Evolutionary conservation across 1,140 invertebrate genomes (phyloP).

Genomic region (Temnothorax longispinosus): DNA sequence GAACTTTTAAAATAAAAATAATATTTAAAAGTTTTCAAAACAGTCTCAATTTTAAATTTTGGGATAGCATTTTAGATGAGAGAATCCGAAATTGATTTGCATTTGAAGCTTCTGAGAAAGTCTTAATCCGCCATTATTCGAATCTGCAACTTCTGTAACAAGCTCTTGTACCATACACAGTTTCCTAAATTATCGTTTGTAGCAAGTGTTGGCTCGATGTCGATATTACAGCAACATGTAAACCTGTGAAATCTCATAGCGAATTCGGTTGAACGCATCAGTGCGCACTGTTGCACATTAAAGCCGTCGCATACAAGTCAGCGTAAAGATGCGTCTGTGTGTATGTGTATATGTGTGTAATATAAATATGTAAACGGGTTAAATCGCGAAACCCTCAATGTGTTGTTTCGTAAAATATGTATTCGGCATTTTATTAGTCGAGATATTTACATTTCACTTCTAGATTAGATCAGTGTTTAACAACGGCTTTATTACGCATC

Average conservation of each 20-base stretch:
- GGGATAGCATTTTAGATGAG: not conserved
- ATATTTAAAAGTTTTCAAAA: conserved; percentile 5
- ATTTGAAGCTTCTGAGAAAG: not conserved
- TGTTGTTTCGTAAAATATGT: too few relatives aligned
- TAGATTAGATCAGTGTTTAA: too few relatives aligned
- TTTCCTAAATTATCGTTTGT: conserved; percentile 32
- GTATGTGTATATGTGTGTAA: too few relatives aligned
- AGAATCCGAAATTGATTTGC: conserved; percentile 7
- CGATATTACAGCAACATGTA: not conserved
- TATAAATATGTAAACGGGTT: too few relatives aligned
- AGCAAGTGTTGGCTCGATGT: not conserved
- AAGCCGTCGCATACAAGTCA: too few relatives aligned
- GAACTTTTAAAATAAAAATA: not conserved
- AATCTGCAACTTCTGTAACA: not conserved
- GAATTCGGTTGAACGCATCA: too few relatives aligned
- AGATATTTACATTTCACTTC: too few relatives aligned
- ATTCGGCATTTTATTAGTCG: too few relatives aligned
- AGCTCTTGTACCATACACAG: not conserved
- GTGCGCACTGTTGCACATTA: too few relatives aligned
- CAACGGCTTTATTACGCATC: too few relatives aligned
- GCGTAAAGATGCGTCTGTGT: too few relatives aligned
- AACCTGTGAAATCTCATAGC: not conserved
- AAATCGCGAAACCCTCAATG: too few relatives aligned
- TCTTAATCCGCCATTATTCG: conserved; percentile 6
- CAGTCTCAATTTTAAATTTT: not conserved